phyloP scores from a whole-genome alignment of 1,140 invertebrate genomes.

The Hycleus cichorii region DNA sequence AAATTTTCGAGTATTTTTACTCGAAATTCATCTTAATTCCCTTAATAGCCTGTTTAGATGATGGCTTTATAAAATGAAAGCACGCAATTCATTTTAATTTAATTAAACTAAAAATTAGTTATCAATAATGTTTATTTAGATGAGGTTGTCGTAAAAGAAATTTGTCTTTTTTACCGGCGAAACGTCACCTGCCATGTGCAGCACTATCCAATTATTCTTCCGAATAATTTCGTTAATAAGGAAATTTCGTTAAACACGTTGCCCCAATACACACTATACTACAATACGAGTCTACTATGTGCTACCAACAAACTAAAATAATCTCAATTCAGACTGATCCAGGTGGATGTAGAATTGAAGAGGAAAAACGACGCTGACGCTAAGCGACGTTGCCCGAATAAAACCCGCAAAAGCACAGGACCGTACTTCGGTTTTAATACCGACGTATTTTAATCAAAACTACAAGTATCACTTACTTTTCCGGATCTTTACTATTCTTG shows the following conservation, averaged over 20 bases:
- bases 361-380: neutral
- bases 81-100: too few species aligned
- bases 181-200: slow-evolving; percentile 11
- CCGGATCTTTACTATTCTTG: slow-evolving; percentile 16
- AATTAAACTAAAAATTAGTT: too few species aligned
- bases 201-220: neutral
- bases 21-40: too few species aligned
- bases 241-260: too few species aligned
- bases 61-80: too few species aligned
- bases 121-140: too few species aligned
- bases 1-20: too few species aligned
- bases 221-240: too few species aligned
- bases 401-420: neutral
- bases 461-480: slow-evolving; percentile 14
- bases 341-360: slow-evolving; percentile 8
- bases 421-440: neutral
- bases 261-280: neutral
- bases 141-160: too few species aligned
- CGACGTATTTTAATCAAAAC: too few species aligned
- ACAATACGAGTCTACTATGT: neutral
- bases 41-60: too few species aligned
- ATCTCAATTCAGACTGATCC: too few species aligned
- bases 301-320: neutral
- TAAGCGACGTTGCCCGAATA: neutral
- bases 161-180: neutral